These are phyloP conservation scores for Dendronephthya gigantea DNA, from an alignment of 64 coral and sea anemone species.

Conservation along the genomic window DNA sequence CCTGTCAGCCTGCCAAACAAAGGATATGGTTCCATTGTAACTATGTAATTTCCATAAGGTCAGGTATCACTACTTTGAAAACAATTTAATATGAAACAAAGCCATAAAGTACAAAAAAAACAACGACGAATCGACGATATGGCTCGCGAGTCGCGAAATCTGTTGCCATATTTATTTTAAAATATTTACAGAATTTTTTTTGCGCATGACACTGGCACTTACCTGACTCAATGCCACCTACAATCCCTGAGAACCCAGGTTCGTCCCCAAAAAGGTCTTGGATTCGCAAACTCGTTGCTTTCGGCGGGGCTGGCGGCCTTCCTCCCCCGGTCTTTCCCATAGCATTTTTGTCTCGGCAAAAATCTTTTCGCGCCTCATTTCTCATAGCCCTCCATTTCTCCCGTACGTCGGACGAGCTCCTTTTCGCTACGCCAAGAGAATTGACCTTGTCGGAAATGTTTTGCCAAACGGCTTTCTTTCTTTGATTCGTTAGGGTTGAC, in stretches of 20 bases:
- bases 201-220: background rate
- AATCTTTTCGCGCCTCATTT: background rate
- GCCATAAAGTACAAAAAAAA: background rate
- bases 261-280: background rate
- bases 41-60: too few relatives aligned
- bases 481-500: background rate
- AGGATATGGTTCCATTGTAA: background rate
- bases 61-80: background rate
- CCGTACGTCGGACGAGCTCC: background rate
- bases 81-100: background rate
- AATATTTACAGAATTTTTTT: background rate
- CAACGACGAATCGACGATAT: background rate
- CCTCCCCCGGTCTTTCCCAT: background rate
- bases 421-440: background rate
- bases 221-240: conserved; percentile 11
- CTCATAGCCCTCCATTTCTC: background rate
- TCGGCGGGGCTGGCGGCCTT: background rate
- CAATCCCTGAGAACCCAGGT: background rate
- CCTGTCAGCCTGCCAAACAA: background rate
- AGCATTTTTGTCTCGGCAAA: background rate
- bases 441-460: background rate
- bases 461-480: background rate
- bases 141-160: background rate
- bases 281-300: background rate
- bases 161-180: background rate